phyloP scores from a whole-genome alignment of 2,113 vertebrate species.

The Cairina moschata region DNA sequence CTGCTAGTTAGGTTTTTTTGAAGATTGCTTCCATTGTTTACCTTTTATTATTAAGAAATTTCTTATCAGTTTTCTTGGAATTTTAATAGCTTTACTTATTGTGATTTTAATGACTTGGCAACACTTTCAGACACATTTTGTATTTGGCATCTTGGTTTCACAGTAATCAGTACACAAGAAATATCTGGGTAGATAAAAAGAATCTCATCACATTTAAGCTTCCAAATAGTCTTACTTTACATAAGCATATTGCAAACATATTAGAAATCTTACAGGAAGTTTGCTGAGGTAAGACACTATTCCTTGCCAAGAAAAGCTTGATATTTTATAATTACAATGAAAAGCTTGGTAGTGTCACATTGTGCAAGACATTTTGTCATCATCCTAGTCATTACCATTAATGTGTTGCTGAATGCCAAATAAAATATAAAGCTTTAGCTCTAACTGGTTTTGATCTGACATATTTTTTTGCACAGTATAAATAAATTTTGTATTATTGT shows the following conservation, averaged over 20 bases:
- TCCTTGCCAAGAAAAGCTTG: not conserved
- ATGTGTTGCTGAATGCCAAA: not conserved
- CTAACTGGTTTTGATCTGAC: constrained; percentile 5
- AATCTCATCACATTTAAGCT: not conserved
- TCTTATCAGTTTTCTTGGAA: not conserved
- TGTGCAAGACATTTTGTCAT: not conserved
- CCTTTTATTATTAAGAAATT: not conserved
- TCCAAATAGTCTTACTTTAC: not conserved
- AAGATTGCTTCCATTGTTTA: not conserved
- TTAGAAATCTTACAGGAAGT: not conserved
- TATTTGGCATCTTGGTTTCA: not conserved
- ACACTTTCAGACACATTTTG: not conserved
- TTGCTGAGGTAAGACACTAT: not conserved
- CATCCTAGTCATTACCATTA: not conserved
- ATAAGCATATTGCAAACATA: not conserved
- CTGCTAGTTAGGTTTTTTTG: not conserved
- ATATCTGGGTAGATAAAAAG: constrained; percentile 10
- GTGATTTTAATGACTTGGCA: not conserved
- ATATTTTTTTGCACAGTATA: not conserved
- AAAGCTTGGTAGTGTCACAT: not conserved
- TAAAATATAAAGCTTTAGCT: not conserved
- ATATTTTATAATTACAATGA: constrained; percentile 7
- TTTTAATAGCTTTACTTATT: not conserved
- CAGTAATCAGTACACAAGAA: not conserved
- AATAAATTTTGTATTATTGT: not conserved